Base-by-base conservation (phyloP, 2,888 invertebrate genomes). In the Melinopterus prodromus region DNA sequence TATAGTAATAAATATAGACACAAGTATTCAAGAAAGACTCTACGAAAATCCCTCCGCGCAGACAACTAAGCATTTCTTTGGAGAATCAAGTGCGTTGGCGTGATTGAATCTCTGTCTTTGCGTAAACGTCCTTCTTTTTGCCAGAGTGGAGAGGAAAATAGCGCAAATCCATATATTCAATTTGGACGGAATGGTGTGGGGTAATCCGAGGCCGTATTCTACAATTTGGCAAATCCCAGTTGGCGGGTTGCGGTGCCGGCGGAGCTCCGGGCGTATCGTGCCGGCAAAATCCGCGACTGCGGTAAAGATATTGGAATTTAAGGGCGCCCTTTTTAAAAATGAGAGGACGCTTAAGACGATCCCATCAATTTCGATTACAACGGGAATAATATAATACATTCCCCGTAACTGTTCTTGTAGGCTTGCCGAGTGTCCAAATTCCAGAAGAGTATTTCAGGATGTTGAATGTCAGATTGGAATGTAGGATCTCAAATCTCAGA, bases 111-210 rank as follows among this genome's bases (percentile, higher is more conserved):
- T 53, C 53, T 53, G 53, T 53, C 53, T 53, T 53, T 53, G 53
- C 53, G 53, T 12, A 9, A 53, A 53, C 53, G 12, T 53, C 5
- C 9, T 53, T 53, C 38, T 53, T 53, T 53, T 53, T 2, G 9
- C 53, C 53, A 53, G 53, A 53, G 9, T 12, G 5, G 53, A 53
- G 14, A 35, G 74, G 26, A 74, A 74, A 74, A 74, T 74, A 74
- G n/a, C 36, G 74, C 35, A 74, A 74, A 74, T 74, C 74, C 74
- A 74, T 74, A 74, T 74, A 74, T 74, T 74, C 74, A 74, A 74
- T 74, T 74, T 74, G 74, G 36, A 35, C 36, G 26, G 74, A 74
- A 74, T 36, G 74, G 74, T 35, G 26, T 37, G n/a, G 74, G 37
- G 74, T 74, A 74, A 74, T 74, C 74, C 74, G 15, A 37, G 74